These are phyloP conservation scores for Nomada fucata DNA, from an alignment of 2,888 invertebrate species.

Conservation along the genomic window DNA sequence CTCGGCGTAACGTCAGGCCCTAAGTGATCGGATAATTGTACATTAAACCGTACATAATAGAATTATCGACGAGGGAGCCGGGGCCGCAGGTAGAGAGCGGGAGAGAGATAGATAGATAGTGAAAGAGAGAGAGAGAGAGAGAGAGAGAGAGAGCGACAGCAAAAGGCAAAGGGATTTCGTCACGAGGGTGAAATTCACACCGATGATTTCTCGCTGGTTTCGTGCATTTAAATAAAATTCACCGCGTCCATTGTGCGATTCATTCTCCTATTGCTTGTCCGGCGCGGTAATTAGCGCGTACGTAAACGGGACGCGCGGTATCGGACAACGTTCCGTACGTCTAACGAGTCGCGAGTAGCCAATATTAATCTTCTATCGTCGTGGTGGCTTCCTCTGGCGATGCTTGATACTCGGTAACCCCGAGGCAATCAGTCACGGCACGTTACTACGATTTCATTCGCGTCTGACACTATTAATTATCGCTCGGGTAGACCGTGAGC, in stretches of 20 bases:
- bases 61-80: constrained; percentile 76
- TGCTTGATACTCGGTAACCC: constrained; percentile 65
- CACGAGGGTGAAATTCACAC: constrained; percentile 20
- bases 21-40: constrained; percentile 84
- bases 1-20: constrained; percentile 82
- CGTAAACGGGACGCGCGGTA: neutral
- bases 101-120: neutral
- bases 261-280: constrained; percentile 21
- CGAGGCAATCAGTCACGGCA: constrained; percentile 70
- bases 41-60: constrained; percentile 84
- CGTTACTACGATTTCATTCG: constrained; percentile 72
- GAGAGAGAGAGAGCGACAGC: neutral
- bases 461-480: constrained; percentile 70
- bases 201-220: constrained; percentile 6
- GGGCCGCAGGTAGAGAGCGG: constrained; percentile 17
- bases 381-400: constrained; percentile 43
- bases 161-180: constrained; percentile 6
- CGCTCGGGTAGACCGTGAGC: constrained; percentile 49
- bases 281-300: constrained; percentile 47
- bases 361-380: constrained; percentile 63
- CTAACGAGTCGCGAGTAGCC: constrained; percentile 52
- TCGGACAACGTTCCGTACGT: constrained; percentile 24
- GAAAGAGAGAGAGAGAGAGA: neutral
- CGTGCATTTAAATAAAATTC: constrained; percentile 10
- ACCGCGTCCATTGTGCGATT: constrained; percentile 14